A percentile compares a stretch with the other conserved stretches of the same genome.
These are phyloP conservation scores for Larimichthys polyactis DNA, from an alignment of 2,113 vertebrate genomes.

Conservation along the genomic window DNA sequence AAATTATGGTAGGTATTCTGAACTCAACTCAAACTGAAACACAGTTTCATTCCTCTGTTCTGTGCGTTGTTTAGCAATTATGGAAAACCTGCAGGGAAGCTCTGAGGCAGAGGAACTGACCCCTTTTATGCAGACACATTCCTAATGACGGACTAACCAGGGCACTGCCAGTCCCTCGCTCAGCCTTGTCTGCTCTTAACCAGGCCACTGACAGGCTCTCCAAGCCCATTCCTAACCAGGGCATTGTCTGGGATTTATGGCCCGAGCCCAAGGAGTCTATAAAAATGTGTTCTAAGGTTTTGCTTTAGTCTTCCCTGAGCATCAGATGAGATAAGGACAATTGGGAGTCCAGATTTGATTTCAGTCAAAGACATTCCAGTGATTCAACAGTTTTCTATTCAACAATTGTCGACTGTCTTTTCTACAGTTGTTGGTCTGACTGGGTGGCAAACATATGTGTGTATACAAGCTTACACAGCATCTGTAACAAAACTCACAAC, in stretches of 20 bases:
- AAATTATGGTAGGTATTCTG: slow-evolving; percentile 13
- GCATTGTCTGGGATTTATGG: neutral
- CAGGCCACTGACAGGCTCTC: slow-evolving; percentile 44
- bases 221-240: slow-evolving; percentile 20
- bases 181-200: slow-evolving; percentile 48
- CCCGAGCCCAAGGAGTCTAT: neutral
- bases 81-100: slow-evolving; percentile 47
- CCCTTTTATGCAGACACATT: slow-evolving; percentile 57
- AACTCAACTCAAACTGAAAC: slow-evolving; percentile 15
- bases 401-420: neutral
- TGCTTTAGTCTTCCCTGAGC: neutral
- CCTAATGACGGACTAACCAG: slow-evolving; percentile 49
- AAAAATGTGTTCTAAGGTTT: neutral
- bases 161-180: slow-evolving; percentile 49
- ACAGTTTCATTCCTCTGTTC: slow-evolving; percentile 42
- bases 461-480: slow-evolving; percentile 1
- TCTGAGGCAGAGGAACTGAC: slow-evolving; percentile 51
- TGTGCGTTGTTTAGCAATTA: slow-evolving; percentile 56
- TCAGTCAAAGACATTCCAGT: neutral
- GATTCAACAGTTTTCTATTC: slow-evolving; percentile 6
- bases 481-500: neutral
- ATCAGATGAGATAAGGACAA: slow-evolving; percentile 18
- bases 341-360: slow-evolving; percentile 11
- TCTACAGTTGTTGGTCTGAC: neutral
- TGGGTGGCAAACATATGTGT: neutral